These are phyloP conservation scores for Notechis scutatus DNA, from an alignment of 2,113 vertebrate genomes.

Conservation along the genomic window DNA sequence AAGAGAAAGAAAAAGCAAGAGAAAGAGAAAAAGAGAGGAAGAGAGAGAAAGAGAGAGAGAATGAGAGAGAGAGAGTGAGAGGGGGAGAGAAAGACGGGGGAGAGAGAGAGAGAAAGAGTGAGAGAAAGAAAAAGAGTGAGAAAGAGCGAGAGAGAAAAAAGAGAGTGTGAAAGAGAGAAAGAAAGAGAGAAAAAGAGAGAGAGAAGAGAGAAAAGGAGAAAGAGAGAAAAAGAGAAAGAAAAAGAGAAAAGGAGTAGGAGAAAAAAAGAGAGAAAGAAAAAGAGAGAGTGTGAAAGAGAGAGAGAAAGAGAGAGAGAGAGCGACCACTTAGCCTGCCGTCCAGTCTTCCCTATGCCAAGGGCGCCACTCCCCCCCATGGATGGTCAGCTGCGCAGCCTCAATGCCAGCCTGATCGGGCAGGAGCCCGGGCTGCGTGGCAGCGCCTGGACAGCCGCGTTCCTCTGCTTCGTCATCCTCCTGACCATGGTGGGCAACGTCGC, in stretches of 20 bases:
- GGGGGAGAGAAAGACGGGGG: neutral
- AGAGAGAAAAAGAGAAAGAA: neutral
- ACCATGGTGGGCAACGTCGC: constrained; percentile 83
- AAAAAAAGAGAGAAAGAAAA: too few species aligned
- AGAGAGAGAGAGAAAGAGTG: neutral
- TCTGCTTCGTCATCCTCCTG: constrained; percentile 86
- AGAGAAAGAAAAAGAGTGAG: neutral
- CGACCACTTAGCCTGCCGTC: constrained; percentile 27
- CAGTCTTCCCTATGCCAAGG: rapidly evolving
- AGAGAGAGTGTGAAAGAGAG: constrained; percentile 6
- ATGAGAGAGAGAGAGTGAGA: neutral
- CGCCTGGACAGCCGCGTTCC: constrained; percentile 80
- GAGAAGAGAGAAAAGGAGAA: neutral
- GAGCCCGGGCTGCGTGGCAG: constrained; percentile 61
- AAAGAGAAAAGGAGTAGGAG: too few species aligned
- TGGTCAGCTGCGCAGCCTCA: constrained; percentile 12
- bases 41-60: constrained; percentile 10
- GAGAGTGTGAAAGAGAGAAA: neutral
- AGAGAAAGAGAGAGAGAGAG: neutral
- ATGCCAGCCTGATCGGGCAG: constrained; percentile 41
- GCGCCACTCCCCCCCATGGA: constrained; percentile 44
- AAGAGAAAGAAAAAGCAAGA: neutral
- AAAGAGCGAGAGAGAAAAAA: neutral
- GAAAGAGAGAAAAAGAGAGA: too few species aligned
- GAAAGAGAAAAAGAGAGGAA: constrained; percentile 1